These are phyloP conservation scores for Stichodactyla mertensii DNA, from an alignment of 64 coral and sea anemone genomes.

Conservation along the genomic window DNA sequence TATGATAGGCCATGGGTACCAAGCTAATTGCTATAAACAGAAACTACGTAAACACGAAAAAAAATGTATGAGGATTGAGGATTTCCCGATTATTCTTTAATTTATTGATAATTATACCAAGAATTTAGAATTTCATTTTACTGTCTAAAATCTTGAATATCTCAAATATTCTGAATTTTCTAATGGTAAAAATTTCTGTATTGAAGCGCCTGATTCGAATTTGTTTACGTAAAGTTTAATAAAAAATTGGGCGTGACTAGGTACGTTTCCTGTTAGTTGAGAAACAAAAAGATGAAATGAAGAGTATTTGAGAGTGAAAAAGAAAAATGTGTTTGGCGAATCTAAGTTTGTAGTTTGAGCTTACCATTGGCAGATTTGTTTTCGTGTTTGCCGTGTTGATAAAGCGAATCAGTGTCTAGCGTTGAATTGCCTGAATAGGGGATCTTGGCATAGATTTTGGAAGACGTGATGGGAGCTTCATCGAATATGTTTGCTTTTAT, in stretches of 20 bases:
- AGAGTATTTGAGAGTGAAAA: neutral
- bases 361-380: slow-evolving; percentile 1
- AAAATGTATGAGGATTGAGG: neutral
- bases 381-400: slow-evolving; percentile 1
- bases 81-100: neutral
- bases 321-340: neutral
- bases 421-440: neutral
- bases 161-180: too few relatives aligned
- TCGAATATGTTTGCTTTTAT: neutral
- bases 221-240: too few relatives aligned
- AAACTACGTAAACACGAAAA: neutral
- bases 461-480: neutral
- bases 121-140: neutral
- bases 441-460: neutral
- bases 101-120: neutral
- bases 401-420: neutral
- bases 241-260: neutral
- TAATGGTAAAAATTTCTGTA: too few relatives aligned
- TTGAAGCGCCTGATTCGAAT: too few relatives aligned
- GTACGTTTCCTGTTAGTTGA: neutral
- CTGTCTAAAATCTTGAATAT: too few relatives aligned
- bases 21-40: neutral
- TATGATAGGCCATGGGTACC: neutral
- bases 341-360: neutral
- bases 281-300: neutral